Evolutionary conservation across 2,797 vertebrate species (phyloP), one percentile per base, ranked within the genome.

Genomic region (Cyclura pinguis): DNA sequence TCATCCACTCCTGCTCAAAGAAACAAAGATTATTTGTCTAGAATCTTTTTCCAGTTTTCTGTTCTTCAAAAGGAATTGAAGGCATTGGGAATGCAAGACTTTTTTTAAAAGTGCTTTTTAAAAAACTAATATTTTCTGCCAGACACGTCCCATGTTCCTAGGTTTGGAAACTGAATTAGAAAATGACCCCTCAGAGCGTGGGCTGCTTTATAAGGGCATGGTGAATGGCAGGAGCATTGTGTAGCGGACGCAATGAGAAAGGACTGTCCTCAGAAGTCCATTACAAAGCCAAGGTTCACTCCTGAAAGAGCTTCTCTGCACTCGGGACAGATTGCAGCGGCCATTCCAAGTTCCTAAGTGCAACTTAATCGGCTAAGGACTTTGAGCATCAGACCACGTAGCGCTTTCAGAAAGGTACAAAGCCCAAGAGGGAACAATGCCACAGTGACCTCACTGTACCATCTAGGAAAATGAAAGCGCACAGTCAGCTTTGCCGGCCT

Each of bases 291-390:
- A 88, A 83, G 69, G 69, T 73, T 59, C 80, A 18, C 29, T 74
- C 69, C 69, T 6, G 8, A 24, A 73, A 18, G 8, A 13, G 59
- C 35, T 57, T 38, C n/a, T 59, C 52, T 74, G 67, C 16, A 2
- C 87, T 73, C 50, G 7, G 80, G 80, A 42, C 67, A 82, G 35
- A 73, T 88, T 83, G 64, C 10, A 7, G 6, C 32, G 27, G 20
- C 67, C 80, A 22, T 14, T 82, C 16, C 9, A 7, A 57, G 24
- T 38, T 59, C 52, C 72, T 50, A 76, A 88, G 64, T 88, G 38
- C 76, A 69, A 80, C 20, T 80, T 87, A 80, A 87, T 87, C 80
- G 80, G 67, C n/a, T 4, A 16, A 74, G 80, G 80, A 57, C 52
- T 22, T 42, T 73, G 55, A 76, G 52, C 52, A 59, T 22, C 67